Evolutionary conservation across 2,888 invertebrate genomes (phyloP), one percentile per base, ranked within the genome.

Genomic region (Andrena minutula): DNA sequence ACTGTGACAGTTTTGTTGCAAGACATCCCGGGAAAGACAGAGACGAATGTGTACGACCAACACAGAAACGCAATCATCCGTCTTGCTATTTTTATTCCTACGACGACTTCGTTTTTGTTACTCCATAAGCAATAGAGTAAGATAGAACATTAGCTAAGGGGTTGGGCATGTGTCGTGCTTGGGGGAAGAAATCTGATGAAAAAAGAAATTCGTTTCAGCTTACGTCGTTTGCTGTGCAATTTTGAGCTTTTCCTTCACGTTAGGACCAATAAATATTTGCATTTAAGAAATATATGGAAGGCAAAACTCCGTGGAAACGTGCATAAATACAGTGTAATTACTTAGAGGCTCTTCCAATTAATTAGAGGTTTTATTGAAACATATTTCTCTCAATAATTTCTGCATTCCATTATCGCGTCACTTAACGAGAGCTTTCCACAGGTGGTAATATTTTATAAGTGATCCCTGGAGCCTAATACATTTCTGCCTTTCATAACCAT

Each of bases 1-100:
- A 53, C 47, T 65, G 41, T 32, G 53, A 61, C 75, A 68, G 63
- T 51, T 69, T 60, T 41, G 69, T 69, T 26, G 81, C 64, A 60
- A 58, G 49, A 28, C 35, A 35, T 26, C 6, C 5, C 4, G 32
- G 47, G 32, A 47, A 28, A 66, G 53, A 10, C 28, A 16, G 74
- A 70, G 65, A 82, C 69, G 74, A 73, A 79, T 79, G 68, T 16
- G 61, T 32, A 20, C 10, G 49, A 28, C 72, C 58, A 35, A 41
- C 26, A 73, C 68, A 75, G 66, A 63, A 75, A 75, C 28, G 61
- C 70, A 81, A 71, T 68, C 82, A 75, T 82, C 66, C 56, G 35
- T 80, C 70, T 81, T 71, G 56, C 66, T 61, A 75, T 75, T 82
- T 82, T 70, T 75, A 70, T 30, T 70, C 47, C 32, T 7, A 10